Conservation (phyloP, 1,140 invertebrate species). For the Drosophila kohkoa region DNA sequence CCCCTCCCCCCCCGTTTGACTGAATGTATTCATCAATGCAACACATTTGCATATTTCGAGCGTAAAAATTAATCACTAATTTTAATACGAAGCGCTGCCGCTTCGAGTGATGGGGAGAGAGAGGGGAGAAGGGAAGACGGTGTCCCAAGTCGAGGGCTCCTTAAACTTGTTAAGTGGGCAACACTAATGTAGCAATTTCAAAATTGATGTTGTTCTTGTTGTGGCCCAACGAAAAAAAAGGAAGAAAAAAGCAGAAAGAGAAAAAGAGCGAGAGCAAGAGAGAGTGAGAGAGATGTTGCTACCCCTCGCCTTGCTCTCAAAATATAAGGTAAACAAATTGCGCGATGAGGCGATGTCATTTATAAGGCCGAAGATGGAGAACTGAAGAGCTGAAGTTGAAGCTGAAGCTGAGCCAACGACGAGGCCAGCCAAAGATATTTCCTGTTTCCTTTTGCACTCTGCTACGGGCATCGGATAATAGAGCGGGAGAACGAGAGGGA, state of each 20-base stretch:
- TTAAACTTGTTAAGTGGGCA: constrained; percentile 84
- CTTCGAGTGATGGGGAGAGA: not conserved
- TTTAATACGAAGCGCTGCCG: constrained; percentile 75
- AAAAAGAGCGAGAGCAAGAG: not conserved
- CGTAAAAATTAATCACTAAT: constrained; percentile 85
- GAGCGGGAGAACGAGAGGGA: no score
- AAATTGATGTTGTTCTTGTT: constrained; percentile 71
- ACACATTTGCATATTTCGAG: constrained; percentile 82
- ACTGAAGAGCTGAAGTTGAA: not conserved
- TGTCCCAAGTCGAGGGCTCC: constrained; percentile 41
- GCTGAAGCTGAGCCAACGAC: constrained; percentile 11
- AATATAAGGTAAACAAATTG: constrained; percentile 84
- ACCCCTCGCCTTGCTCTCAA: constrained; percentile 5
- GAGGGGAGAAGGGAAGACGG: not conserved
- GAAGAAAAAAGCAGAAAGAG: not conserved
- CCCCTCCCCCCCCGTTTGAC: not conserved
- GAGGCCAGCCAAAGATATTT: constrained; percentile 73
- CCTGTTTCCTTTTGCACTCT: constrained; percentile 54
- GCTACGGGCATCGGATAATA: not conserved
- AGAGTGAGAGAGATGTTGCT: not conserved
- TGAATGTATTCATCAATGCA: constrained; percentile 83
- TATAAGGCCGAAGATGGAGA: constrained; percentile 50
- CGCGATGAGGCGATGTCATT: constrained; percentile 84
- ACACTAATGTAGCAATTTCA: constrained; percentile 84
- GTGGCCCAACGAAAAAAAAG: constrained; percentile 23